A percentile compares a stretch with the other conserved stretches of the same genome.
Evolutionary conservation across 53 echinoderm and acorn worm species (phyloP).

Genomic region (Paracentrotus lividus): DNA sequence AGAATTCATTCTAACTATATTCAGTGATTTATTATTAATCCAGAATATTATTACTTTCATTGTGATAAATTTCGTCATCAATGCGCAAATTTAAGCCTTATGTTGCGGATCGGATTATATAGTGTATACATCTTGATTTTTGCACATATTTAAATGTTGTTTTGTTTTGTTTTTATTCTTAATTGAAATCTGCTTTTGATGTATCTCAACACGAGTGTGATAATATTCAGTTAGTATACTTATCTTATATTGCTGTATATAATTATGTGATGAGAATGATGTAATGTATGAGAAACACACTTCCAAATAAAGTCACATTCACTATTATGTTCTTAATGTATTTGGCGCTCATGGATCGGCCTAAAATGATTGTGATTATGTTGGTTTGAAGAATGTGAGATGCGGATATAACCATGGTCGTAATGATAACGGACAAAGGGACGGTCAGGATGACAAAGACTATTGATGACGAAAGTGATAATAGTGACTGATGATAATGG

Average conservation of each 20-base stretch:
- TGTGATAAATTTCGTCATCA: neutral
- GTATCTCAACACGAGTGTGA: neutral
- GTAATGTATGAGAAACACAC: neutral
- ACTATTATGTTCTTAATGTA: slow-evolving; percentile 2
- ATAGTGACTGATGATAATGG: neutral
- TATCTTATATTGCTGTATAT: too few species aligned
- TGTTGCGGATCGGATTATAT: neutral
- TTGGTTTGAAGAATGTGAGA: too few species aligned
- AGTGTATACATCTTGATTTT: neutral
- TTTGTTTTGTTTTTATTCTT: too few species aligned
- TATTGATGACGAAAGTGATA: too few species aligned
- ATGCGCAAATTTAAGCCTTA: neutral
- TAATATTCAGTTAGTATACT: too few species aligned
- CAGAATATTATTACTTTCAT: too few species aligned
- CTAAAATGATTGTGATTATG: too few species aligned
- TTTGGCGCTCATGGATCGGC: neutral
- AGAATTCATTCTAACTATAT: too few species aligned
- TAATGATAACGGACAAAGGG: neutral
- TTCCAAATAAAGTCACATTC: slow-evolving; percentile 55
- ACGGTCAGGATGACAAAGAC: neutral
- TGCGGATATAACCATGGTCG: too few species aligned
- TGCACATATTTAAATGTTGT: neutral
- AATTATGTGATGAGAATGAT: too few species aligned
- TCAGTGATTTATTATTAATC: too few species aligned
- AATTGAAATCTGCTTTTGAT: neutral